Conservation (phyloP, 2,113 vertebrate genomes). For the Chlorocebus sabaeus region DNA sequence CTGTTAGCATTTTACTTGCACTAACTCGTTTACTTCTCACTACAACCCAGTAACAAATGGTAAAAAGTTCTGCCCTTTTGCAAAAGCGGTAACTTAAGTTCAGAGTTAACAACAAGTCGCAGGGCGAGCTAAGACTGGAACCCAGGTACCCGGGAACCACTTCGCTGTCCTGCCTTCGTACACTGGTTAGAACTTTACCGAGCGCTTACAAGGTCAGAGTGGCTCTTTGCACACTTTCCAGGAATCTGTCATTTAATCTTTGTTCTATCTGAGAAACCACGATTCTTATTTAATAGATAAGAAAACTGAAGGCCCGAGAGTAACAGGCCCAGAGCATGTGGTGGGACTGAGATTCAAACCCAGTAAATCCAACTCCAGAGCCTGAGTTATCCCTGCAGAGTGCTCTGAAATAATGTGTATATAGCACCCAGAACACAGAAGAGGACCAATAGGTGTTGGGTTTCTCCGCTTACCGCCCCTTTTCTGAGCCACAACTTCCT, state of each 20-base stretch:
- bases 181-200: background rate
- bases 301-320: background rate
- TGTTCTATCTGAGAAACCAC: background rate
- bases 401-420: background rate
- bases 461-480: background rate
- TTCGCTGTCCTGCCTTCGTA: background rate
- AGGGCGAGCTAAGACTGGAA: background rate
- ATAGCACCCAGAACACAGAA: background rate
- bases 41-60: background rate
- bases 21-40: background rate
- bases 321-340: background rate
- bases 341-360: background rate
- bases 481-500: background rate
- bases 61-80: background rate
- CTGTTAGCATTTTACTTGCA: background rate
- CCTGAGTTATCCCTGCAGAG: background rate
- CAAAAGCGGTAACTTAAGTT: background rate
- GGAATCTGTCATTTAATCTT: background rate
- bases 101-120: background rate
- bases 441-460: background rate
- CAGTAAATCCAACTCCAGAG: background rate
- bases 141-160: background rate
- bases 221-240: background rate
- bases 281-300: background rate
- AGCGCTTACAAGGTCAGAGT: background rate